Conservation (phyloP, 2,113 vertebrate species). For the Pyrgilauda ruficollis region DNA sequence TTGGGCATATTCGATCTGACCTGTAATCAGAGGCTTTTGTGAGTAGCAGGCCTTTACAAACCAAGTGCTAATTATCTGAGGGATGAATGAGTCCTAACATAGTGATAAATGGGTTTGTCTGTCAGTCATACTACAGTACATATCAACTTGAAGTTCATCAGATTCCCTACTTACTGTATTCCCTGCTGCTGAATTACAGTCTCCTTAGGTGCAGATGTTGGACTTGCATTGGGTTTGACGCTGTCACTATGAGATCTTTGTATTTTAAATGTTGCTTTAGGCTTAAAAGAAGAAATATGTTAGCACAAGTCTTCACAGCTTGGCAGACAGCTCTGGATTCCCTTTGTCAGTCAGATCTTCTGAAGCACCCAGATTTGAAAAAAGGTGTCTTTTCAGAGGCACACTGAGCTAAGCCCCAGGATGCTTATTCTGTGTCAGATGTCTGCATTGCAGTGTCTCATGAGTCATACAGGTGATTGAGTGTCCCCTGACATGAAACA, state of each 20-base stretch:
- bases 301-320: neutral
- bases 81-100: neutral
- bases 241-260: neutral
- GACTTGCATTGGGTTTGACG: neutral
- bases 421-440: neutral
- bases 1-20: neutral
- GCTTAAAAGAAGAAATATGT: neutral
- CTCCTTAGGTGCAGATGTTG: neutral
- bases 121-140: neutral
- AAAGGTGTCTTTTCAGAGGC: neutral
- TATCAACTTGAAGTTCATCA: neutral
- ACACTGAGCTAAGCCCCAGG: neutral
- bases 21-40: neutral
- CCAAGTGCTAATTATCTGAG: neutral
- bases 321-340: neutral
- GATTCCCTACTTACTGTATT: neutral
- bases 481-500: neutral
- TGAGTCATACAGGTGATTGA: neutral
- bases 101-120: neutral
- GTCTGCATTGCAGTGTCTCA: neutral
- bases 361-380: neutral
- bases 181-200: neutral
- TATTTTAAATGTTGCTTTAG: constrained; percentile 11
- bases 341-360: neutral
- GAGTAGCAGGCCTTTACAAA: neutral